Percentiles rank a stretch among this genome's conserved stretches.
phyloP scores from a whole-genome alignment of 2,113 vertebrate genomes.

The Mesocricetus auratus region DNA sequence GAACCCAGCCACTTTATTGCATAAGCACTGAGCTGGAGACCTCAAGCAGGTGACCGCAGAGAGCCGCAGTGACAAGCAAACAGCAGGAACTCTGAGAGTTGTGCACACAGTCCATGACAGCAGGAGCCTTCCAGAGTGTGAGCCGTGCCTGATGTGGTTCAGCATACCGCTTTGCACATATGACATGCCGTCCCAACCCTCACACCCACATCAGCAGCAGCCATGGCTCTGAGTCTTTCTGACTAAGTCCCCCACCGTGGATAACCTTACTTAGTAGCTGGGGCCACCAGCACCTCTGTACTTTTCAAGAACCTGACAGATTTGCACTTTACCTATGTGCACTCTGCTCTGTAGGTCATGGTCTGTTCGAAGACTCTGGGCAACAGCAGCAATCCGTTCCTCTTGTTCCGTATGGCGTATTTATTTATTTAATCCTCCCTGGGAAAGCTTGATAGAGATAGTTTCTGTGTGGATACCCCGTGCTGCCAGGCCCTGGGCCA shows the following conservation, averaged over 20 bases:
- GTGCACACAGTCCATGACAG: no score
- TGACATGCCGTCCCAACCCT: neutral
- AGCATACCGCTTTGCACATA: neutral
- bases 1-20: neutral
- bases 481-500: accelerated
- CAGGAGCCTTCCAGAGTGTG: neutral
- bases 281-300: neutral
- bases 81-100: accelerated
- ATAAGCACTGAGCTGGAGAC: neutral
- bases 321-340: conserved; percentile 35
- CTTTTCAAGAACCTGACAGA: neutral
- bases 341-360: neutral
- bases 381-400: accelerated
- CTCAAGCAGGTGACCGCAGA: neutral
- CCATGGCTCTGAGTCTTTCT: no score
- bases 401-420: neutral
- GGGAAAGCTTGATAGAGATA: neutral
- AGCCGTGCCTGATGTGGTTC: neutral
- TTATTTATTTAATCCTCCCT: conserved; percentile 67
- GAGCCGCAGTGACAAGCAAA: no score
- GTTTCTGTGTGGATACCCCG: accelerated
- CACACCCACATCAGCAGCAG: neutral
- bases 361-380: neutral
- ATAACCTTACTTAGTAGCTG: neutral
- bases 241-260: neutral